Evolutionary conservation across 2,113 vertebrate genomes (phyloP).

Genomic region (Laterallus jamaicensis): DNA sequence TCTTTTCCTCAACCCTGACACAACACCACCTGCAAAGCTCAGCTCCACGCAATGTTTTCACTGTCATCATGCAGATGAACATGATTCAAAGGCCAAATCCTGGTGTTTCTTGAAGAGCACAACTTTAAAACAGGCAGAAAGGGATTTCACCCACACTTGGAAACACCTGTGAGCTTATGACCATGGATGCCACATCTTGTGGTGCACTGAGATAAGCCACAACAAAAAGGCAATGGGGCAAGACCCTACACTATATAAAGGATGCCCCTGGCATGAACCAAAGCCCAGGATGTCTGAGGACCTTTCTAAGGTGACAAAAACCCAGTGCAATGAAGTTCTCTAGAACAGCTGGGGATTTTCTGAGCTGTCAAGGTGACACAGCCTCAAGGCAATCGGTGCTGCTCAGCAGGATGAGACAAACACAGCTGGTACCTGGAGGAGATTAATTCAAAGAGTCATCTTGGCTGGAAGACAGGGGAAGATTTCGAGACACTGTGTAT

Average conservation of each 20-base stretch:
- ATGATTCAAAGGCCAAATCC: neutral
- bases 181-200: neutral
- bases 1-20: neutral
- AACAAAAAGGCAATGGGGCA: rapidly evolving
- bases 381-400: neutral
- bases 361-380: conserved; percentile 28
- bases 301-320: neutral
- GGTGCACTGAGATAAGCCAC: neutral
- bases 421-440: conserved; percentile 58
- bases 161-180: neutral
- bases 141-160: neutral
- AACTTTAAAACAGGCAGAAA: neutral
- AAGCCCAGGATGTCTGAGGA: neutral
- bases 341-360: neutral
- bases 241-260: neutral
- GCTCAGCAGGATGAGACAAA: conserved; percentile 38
- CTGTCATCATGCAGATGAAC: neutral
- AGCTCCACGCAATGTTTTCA: neutral
- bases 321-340: neutral
- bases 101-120: neutral
- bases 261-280: neutral
- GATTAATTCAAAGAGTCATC: conserved; percentile 43
- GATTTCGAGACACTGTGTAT: neutral
- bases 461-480: conserved; percentile 39
- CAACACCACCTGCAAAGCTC: neutral